These are phyloP conservation scores for Camponotus floridanus DNA, from an alignment of 1,140 invertebrate genomes.

Conservation along the genomic window DNA sequence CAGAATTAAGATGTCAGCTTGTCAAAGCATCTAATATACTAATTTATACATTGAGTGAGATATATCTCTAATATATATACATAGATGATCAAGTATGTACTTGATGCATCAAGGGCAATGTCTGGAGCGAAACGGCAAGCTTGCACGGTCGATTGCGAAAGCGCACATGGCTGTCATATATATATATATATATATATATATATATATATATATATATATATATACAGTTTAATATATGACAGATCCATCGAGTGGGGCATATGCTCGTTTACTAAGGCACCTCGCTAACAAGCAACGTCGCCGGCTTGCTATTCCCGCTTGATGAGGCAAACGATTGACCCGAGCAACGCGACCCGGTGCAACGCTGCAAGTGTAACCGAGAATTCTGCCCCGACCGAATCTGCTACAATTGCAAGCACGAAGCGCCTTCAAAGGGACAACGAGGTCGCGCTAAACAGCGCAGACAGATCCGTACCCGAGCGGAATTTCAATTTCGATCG, in stretches of 20 bases:
- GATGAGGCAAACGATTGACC: slow-evolving; percentile 55
- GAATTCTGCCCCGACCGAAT: slow-evolving; percentile 19
- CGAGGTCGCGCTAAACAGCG: slow-evolving; percentile 41
- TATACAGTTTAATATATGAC: slow-evolving; percentile 48
- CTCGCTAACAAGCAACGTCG: slow-evolving; percentile 48
- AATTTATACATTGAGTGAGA: slow-evolving; percentile 32
- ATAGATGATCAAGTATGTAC: background rate
- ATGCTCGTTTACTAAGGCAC: slow-evolving; percentile 31
- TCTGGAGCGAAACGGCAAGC: slow-evolving; percentile 32
- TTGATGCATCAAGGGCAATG: slow-evolving; percentile 35
- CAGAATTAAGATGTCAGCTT: background rate
- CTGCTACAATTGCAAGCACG: slow-evolving; percentile 22
- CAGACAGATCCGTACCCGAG: slow-evolving; percentile 17
- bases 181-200: slow-evolving; percentile 16
- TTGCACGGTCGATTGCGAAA: slow-evolving; percentile 42
- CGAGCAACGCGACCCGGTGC: slow-evolving; percentile 5
- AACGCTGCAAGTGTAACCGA: slow-evolving; percentile 40
- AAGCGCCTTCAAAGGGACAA: slow-evolving; percentile 43
- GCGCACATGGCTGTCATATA: slow-evolving; percentile 22
- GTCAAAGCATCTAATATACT: background rate
- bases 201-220: slow-evolving; percentile 17
- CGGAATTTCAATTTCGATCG: slow-evolving; percentile 38
- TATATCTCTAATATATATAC: slow-evolving; percentile 35
- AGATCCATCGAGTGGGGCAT: slow-evolving; percentile 1
- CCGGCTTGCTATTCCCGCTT: slow-evolving; percentile 2